Conservation (phyloP, 2,113 vertebrate genomes). For the Hylia prasina region DNA sequence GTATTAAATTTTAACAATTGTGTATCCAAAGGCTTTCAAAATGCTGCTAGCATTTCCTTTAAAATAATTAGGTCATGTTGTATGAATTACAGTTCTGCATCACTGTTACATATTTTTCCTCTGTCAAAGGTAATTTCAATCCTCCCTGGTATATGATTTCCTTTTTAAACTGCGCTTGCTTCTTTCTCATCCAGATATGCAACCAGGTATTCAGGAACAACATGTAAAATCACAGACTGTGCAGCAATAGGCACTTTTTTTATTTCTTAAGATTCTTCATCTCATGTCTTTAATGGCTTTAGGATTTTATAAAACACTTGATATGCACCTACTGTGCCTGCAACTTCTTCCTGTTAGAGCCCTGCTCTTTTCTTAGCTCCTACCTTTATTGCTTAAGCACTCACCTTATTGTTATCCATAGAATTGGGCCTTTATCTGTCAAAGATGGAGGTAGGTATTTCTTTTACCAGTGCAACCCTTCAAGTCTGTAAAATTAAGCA, state of each 20-base stretch:
- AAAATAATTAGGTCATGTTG: slow-evolving; percentile 61
- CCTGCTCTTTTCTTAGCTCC: not conserved
- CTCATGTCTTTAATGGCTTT: not conserved
- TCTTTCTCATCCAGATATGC: not conserved
- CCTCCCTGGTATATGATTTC: not conserved
- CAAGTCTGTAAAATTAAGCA: slow-evolving; percentile 3
- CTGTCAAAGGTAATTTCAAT: slow-evolving; percentile 44
- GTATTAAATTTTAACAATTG: slow-evolving; percentile 55
- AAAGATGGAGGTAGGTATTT: not conserved
- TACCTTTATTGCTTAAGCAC: not conserved
- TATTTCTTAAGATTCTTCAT: not conserved
- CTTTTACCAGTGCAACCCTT: not conserved
- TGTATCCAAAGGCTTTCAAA: slow-evolving; percentile 28
- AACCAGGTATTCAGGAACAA: not conserved
- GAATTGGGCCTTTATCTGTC: not conserved
- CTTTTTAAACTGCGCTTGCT: not conserved
- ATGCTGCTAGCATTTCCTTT: slow-evolving; percentile 43
- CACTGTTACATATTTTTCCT: slow-evolving; percentile 24
- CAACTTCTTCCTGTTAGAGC: not conserved
- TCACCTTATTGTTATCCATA: not conserved
- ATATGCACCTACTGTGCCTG: not conserved
- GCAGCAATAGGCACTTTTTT: not conserved
- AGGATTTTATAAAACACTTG: not conserved
- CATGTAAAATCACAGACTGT: not conserved
- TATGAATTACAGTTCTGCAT: slow-evolving; percentile 48